phyloP scores from a whole-genome alignment of 2,888 invertebrate genomes.

The Barypeithes pellucidus region DNA sequence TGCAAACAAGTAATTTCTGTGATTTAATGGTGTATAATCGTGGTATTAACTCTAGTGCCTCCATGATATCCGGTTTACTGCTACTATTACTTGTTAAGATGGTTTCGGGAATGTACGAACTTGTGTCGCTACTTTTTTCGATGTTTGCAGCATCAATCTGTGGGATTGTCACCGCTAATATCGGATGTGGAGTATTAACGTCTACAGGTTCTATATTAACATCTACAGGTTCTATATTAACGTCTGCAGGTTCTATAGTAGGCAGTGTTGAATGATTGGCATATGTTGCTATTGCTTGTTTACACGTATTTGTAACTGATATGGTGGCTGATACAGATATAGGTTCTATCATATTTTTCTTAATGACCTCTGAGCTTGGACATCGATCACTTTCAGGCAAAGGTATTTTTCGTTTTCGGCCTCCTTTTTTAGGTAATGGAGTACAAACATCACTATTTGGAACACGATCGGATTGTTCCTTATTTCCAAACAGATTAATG shows the following conservation, averaged over 20 bases:
- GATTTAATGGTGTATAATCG: conserved; percentile 16
- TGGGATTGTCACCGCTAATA: background rate
- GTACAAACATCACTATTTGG: no score
- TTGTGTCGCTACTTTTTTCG: background rate
- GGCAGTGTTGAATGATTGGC: background rate
- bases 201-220: no score
- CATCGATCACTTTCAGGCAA: background rate
- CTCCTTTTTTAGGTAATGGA: background rate
- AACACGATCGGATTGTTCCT: no score
- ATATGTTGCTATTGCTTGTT: background rate
- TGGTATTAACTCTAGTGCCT: conserved; percentile 50
- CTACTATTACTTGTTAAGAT: background rate
- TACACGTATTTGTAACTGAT: background rate
- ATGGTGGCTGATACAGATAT: background rate
- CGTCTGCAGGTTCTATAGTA: background rate
- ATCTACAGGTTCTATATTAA: no score
- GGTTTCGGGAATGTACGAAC: background rate
- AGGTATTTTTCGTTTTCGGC: background rate
- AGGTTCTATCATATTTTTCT: background rate
- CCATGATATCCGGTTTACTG: conserved; percentile 42
- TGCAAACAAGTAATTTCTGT: conserved; percentile 53
- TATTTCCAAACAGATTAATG: no score
- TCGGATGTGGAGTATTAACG: background rate
- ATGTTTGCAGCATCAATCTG: background rate
- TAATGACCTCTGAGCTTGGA: background rate